Evolutionary conservation across 2,888 invertebrate species (phyloP), one percentile per base, ranked within the genome.

Genomic region (Thumatha senex): DNA sequence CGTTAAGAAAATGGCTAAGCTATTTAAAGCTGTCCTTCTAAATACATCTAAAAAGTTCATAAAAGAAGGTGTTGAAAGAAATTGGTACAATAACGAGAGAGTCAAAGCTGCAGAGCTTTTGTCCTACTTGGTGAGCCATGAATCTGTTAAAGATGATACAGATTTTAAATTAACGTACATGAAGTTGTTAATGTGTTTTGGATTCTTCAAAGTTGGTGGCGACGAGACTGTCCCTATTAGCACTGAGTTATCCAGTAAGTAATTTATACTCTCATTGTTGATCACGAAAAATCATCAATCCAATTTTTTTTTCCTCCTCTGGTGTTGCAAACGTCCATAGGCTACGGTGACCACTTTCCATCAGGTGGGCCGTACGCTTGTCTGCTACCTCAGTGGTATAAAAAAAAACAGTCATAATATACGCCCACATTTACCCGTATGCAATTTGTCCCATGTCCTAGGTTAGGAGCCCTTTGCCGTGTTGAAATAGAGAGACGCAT

Each of bases 61-160:
- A n/a, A 84, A 85, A 41, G 90, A 89, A 47, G 82, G 78, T 68
- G 75, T 80, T n/a, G 87, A 88, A 58, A 92, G 94, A 54, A 84
- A 80, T 55, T 95, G 95, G 95, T 92, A 93, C 51, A 95, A 95
- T 72, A 92, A 92, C 48, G 96, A 96, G 72, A 92, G 94, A 67
- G 86, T 93, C 46, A 95, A 95, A 74, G 94, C 95, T 11, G 94
- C 94, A n/a, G 90, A 87, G 57, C 69, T 86, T 41, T 51, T 87
- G 36, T 89, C 87, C 1, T 92, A 92, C 70, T 76, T 94, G 59
- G 84, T 94, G 12, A 90, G 85, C 55, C 93, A 93, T 67, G 88
- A 92, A 48, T 80, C 88, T 51, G 82, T 92, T 5, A 86, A 89
- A 58, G 82, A 86, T 55, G 93, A 95, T 50, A 86, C 92, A 38